Percentiles rank a stretch among this genome's conserved stretches.
These are phyloP conservation scores for Lanius collurio DNA, from an alignment of 2,113 vertebrate genomes.

Conservation along the genomic window DNA sequence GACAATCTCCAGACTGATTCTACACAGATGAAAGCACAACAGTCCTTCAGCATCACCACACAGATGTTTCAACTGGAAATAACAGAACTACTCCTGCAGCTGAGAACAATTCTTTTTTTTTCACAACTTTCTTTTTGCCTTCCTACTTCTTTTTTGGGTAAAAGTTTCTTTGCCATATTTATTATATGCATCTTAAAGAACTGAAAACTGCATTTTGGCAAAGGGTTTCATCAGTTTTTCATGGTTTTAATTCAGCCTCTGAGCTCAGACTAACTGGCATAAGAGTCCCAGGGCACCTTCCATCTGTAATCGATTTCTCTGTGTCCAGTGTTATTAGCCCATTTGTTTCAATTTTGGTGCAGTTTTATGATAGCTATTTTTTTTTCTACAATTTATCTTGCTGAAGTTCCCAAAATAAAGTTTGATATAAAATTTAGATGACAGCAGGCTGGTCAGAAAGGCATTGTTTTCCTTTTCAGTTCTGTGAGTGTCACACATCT, in stretches of 20 bases:
- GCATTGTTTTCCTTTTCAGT: neutral
- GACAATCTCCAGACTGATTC: neutral
- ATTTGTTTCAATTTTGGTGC: neutral
- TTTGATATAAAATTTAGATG: neutral
- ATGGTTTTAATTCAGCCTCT: neutral
- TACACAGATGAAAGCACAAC: neutral
- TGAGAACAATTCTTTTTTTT: neutral
- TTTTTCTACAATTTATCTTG: neutral
- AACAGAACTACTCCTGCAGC: neutral
- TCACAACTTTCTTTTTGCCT: neutral
- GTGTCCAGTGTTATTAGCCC: neutral
- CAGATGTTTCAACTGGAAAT: neutral
- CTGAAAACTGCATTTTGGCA: neutral
- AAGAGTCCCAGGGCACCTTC: neutral
- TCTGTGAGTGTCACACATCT: neutral
- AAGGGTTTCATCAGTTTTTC: neutral
- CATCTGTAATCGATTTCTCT: neutral
- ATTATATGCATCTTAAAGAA: neutral
- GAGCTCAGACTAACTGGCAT: neutral
- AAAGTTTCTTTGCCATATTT: neutral
- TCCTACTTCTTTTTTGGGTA: neutral
- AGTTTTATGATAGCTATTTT: neutral
- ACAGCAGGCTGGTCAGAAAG: neutral
- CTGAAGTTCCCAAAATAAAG: neutral
- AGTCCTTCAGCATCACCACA: neutral